A percentile compares a stretch with the other conserved stretches of the same genome.
phyloP scores from a whole-genome alignment of 2,888 invertebrate species.

The Latrodectus elegans region DNA sequence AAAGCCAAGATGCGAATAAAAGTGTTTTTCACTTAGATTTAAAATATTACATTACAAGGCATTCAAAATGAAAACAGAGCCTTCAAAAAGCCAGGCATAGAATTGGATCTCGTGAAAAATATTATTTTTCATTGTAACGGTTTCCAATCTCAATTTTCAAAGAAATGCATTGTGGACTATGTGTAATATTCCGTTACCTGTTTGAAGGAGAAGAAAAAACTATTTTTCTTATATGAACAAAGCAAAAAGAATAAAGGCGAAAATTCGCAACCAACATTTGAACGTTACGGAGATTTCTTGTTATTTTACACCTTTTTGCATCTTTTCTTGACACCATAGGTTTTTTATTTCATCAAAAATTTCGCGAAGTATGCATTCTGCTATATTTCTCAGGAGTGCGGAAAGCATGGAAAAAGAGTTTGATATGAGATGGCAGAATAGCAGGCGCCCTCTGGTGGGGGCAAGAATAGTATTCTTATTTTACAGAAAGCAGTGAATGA shows the following conservation, averaged over 20 bases:
- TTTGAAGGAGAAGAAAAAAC: too few species aligned
- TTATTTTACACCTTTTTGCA: slow-evolving; percentile 52
- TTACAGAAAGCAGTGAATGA: slow-evolving; percentile 39
- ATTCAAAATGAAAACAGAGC: too few species aligned
- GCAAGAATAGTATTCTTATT: slow-evolving; percentile 35
- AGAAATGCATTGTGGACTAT: not conserved
- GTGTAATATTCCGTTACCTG: not conserved
- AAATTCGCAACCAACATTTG: not conserved
- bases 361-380: not conserved
- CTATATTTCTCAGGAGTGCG: not conserved
- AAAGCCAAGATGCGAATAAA: too few species aligned
- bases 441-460: slow-evolving; percentile 32
- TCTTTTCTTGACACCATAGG: slow-evolving; percentile 36
- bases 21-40: too few species aligned
- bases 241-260: not conserved
- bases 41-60: too few species aligned
- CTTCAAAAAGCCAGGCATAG: too few species aligned
- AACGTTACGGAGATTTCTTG: slow-evolving; percentile 4
- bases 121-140: not conserved
- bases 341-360: not conserved
- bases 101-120: too few species aligned
- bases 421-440: slow-evolving; percentile 9
- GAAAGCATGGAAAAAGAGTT: not conserved
- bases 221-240: not conserved
- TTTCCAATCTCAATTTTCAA: not conserved